Base-by-base conservation (phyloP, 2,888 invertebrate species). In the Tupiocoris notatus region DNA sequence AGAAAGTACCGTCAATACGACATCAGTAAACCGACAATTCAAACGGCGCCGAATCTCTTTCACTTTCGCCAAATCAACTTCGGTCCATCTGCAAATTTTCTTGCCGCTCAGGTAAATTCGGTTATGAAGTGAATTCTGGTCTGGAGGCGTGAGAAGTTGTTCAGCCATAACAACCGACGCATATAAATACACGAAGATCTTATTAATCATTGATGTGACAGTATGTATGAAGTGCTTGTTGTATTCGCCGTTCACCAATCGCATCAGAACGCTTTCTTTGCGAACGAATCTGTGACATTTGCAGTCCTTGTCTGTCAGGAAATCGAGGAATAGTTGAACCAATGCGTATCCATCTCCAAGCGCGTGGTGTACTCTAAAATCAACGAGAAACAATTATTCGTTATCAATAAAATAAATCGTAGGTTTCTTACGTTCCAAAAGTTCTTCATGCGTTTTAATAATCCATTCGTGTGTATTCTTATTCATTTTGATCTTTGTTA, bases 321-420 rank as follows among this genome's bases (percentile, higher is more conserved):
- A 59, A 39, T 75, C 77, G 77, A 86, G 82, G 16, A 88, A 81
- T 76, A 88, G 82, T 74, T 86, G 84, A 57, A 87, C 81, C 9
- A 88, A 81, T 2, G 87, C 85, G 0, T 86, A 84, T 0, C 88
- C 88, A 80, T 88, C 88, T 0, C 87, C 88, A 0, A 88, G 81
- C 2, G 86, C 84, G 82, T 88, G 88, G 81, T 88, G 88, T 71
- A 88, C 83, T 77, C 87, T 84, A 1, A 54, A 1, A 1, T 22
- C 1, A 0, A 59, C 59, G n/a, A n/a, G n/a, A n/a, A n/a, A n/a
- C n/a, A n/a, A n/a, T n/a, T n/a, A n/a, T n/a, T n/a, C n/a, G n/a
- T n/a, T n/a, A n/a, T n/a, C n/a, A n/a, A n/a, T n/a, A n/a, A n/a
- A n/a, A n/a, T n/a, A n/a, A n/a, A n/a, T n/a, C n/a, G n/a, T n/a